Percentiles rank a stretch among this genome's conserved stretches.
Evolutionary conservation across 2,797 vertebrate genomes (phyloP).

Genomic region (Anabacerthia variegaticeps): DNA sequence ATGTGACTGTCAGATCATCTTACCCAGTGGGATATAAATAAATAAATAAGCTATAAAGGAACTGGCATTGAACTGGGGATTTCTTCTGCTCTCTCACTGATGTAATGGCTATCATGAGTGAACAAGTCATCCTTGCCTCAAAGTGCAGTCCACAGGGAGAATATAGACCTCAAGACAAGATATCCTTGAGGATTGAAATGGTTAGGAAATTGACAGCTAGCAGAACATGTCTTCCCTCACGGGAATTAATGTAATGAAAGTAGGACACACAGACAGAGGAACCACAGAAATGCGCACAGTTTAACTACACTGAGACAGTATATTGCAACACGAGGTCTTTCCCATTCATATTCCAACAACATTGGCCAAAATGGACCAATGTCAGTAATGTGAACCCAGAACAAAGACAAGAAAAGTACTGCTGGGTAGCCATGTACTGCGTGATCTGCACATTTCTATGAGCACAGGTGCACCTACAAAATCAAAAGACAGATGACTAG

Average conservation of each 20-base stretch:
- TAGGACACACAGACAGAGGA: not conserved
- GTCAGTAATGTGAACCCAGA: not conserved
- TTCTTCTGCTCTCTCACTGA: not conserved
- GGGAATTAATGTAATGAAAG: not conserved
- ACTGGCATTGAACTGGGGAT: not conserved
- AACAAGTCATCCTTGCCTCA: not conserved
- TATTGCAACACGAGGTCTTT: not conserved
- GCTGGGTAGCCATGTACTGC: not conserved
- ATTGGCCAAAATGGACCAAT: not conserved
- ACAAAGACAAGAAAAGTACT: not conserved
- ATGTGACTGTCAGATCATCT: not conserved
- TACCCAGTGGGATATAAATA: not conserved
- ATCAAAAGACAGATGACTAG: not conserved
- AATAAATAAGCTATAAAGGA: not conserved
- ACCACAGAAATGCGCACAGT: not conserved
- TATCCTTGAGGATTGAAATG: not conserved
- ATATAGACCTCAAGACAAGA: not conserved
- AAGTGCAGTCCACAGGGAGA: not conserved
- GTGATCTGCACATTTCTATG: not conserved
- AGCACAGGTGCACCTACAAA: not conserved
- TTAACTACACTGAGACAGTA: not conserved
- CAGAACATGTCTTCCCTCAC: not conserved
- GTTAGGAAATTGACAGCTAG: not conserved
- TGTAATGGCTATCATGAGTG: not conserved
- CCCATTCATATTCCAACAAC: not conserved